These are phyloP conservation scores for Habroteleia sp. DNA, from an alignment of 2,888 invertebrate genomes.

Conservation along the genomic window DNA sequence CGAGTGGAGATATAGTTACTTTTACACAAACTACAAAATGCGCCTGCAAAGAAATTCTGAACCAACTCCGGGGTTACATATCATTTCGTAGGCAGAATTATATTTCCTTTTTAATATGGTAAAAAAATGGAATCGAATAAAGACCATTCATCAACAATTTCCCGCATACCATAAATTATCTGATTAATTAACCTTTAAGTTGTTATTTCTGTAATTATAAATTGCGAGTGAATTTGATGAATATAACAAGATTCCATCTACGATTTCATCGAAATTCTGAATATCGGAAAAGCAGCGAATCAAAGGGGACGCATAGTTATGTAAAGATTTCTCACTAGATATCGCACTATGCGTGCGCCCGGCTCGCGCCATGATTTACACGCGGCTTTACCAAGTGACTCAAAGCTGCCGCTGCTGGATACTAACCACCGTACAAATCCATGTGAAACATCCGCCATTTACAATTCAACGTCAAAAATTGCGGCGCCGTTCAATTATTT, in stretches of 20 bases:
- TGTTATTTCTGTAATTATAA: slow-evolving; percentile 44
- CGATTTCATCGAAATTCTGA: slow-evolving; percentile 58
- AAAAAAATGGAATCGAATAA: no score
- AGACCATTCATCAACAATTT: background rate
- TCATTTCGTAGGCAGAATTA: no score
- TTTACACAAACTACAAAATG: no score
- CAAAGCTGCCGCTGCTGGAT: slow-evolving; percentile 67
- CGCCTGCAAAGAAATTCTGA: no score
- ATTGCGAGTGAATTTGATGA: slow-evolving; percentile 50
- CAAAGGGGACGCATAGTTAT: slow-evolving; percentile 62
- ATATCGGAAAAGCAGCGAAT: slow-evolving; percentile 53
- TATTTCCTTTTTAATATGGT: no score
- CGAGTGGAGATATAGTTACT: no score
- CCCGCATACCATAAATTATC: slow-evolving; percentile 20
- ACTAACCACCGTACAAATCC: slow-evolving; percentile 63
- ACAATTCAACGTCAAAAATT: slow-evolving; percentile 51
- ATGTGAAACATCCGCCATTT: slow-evolving; percentile 68
- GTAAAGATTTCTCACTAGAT: slow-evolving; percentile 67
- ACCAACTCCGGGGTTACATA: no score
- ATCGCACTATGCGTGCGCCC: slow-evolving; percentile 61
- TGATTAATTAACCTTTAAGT: slow-evolving; percentile 54
- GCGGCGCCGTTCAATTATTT: slow-evolving; percentile 47
- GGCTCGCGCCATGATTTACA: slow-evolving; percentile 69
- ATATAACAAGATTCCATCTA: slow-evolving; percentile 44
- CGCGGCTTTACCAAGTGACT: slow-evolving; percentile 62